Conservation (phyloP, 2,113 vertebrate genomes). For the Hemibagrus wyckioides region DNA sequence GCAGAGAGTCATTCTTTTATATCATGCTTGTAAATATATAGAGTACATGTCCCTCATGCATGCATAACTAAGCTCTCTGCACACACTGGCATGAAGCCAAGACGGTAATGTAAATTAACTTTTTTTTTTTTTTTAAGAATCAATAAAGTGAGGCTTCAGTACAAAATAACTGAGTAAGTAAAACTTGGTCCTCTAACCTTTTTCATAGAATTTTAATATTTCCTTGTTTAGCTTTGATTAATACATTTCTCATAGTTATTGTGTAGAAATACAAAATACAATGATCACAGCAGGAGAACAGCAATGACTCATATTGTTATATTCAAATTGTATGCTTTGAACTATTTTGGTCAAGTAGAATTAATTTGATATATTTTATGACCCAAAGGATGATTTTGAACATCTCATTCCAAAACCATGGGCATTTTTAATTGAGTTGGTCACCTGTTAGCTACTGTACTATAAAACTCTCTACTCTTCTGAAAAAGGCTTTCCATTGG, state of each 20-base stretch:
- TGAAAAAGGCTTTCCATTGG: not conserved
- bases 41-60: not conserved
- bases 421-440: not conserved
- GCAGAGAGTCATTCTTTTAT: not conserved
- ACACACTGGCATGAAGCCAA: not conserved
- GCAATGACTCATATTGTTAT: not conserved
- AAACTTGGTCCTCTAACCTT: not conserved
- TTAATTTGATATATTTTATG: not conserved
- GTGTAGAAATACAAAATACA: not conserved
- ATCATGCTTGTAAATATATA: not conserved
- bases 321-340: not conserved
- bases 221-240: not conserved
- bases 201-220: not conserved
- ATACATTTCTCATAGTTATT: not conserved
- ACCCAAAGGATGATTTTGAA: not conserved
- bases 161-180: not conserved
- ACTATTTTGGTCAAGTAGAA: not conserved
- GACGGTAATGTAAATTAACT: not conserved
- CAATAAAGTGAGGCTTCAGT: slow-evolving; percentile 1
- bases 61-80: slow-evolving; percentile 9
- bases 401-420: not conserved
- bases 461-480: not conserved
- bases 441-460: not conserved
- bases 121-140: not conserved
- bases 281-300: not conserved